Conservation (phyloP, 1,140 invertebrate genomes). For the Pollicipes pollicipes region DNA sequence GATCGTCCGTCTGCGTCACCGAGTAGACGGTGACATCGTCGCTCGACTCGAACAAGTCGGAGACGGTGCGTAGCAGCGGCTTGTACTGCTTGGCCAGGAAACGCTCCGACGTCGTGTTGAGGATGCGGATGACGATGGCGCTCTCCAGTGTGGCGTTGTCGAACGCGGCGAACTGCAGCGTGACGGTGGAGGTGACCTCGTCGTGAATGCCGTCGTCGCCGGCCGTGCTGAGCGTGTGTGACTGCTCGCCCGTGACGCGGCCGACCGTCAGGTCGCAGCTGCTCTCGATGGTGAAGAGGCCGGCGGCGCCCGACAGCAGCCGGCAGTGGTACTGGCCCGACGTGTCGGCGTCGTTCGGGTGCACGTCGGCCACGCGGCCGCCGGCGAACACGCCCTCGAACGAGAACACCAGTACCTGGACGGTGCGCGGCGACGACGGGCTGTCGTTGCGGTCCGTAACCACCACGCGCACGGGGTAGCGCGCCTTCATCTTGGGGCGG, state of each 20-base stretch:
- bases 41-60: slow-evolving; percentile 36
- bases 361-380: slow-evolving; percentile 74
- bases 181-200: slow-evolving; percentile 64
- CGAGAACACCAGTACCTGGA: slow-evolving; percentile 56
- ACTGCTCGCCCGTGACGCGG: slow-evolving; percentile 20
- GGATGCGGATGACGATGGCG: slow-evolving; percentile 53
- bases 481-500: slow-evolving; percentile 55
- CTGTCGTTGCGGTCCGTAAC: slow-evolving; percentile 82
- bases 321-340: slow-evolving; percentile 72
- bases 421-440: slow-evolving; percentile 62
- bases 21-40: slow-evolving; percentile 41
- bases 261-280: slow-evolving; percentile 53
- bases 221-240: slow-evolving; percentile 48
- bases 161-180: slow-evolving; percentile 59
- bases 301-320: slow-evolving; percentile 37
- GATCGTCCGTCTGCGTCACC: slow-evolving; percentile 25
- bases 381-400: slow-evolving; percentile 40
- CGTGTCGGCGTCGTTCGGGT: slow-evolving; percentile 74
- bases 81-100: slow-evolving; percentile 53
- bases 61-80: slow-evolving; percentile 47
- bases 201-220: slow-evolving; percentile 76
- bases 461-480: slow-evolving; percentile 52
- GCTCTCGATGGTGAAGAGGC: slow-evolving; percentile 47
- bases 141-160: slow-evolving; percentile 63
- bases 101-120: slow-evolving; percentile 46